These are phyloP conservation scores for Dioctria rufipes DNA, from an alignment of 2,888 invertebrate species.

Conservation along the genomic window DNA sequence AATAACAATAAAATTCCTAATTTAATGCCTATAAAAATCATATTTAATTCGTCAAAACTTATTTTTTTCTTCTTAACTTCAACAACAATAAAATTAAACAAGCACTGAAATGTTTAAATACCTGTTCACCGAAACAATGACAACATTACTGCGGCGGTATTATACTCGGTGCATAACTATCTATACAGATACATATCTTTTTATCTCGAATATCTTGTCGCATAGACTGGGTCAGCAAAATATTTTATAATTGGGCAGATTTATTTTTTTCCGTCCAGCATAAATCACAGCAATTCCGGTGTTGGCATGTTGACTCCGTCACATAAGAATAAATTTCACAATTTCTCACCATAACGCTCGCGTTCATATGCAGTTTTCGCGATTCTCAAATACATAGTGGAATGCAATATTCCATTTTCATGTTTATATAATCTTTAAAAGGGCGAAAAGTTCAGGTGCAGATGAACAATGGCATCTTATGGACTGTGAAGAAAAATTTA, in stretches of 20 bases:
- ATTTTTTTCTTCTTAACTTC: too few species aligned
- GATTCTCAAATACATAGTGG: too few species aligned
- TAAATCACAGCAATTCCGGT: conserved; percentile 43
- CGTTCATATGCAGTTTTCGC: too few species aligned
- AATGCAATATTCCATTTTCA: conserved; percentile 32
- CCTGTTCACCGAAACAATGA: too few species aligned
- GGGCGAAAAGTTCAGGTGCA: conserved; percentile 52
- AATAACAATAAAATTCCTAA: too few species aligned
- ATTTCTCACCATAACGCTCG: conserved; percentile 45
- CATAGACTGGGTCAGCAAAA: conserved; percentile 45
- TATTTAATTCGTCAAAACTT: too few species aligned
- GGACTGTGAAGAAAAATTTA: conserved; percentile 18
- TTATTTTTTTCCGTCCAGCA: conserved; percentile 47
- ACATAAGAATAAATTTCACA: conserved; percentile 48
- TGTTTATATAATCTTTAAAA: conserved; percentile 37
- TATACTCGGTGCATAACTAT: too few species aligned
- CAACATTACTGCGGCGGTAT: too few species aligned
- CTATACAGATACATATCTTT: too few species aligned
- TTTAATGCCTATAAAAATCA: too few species aligned
- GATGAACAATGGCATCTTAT: conserved; percentile 38
- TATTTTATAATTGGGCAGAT: conserved; percentile 53
- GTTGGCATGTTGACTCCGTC: conserved; percentile 41
- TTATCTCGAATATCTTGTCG: not conserved
- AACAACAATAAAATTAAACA: too few species aligned
- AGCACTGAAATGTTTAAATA: too few species aligned